Percentiles rank a stretch among this genome's conserved stretches.
These are phyloP conservation scores for Drosophila asahinai DNA, from an alignment of 1,140 invertebrate genomes.

Conservation along the genomic window DNA sequence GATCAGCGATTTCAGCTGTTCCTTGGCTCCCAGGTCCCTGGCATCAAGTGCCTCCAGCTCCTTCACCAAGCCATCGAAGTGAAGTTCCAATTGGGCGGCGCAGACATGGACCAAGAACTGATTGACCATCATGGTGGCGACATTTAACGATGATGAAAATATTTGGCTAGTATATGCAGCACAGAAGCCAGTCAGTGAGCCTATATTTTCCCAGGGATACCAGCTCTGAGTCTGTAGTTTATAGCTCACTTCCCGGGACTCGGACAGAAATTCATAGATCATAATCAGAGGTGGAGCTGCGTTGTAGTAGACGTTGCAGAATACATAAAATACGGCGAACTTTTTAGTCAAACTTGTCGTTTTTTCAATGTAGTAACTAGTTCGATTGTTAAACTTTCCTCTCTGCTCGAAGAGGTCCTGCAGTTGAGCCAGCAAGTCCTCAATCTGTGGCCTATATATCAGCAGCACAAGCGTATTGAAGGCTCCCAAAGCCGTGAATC, in stretches of 20 bases:
- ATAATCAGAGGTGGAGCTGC: background rate
- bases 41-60: conserved; percentile 2
- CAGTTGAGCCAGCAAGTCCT: background rate
- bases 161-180: background rate
- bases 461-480: background rate
- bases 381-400: background rate
- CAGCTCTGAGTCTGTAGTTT: background rate
- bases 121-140: background rate
- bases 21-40: background rate
- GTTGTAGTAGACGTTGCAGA: background rate
- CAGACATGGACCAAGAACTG: background rate
- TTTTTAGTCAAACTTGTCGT: background rate
- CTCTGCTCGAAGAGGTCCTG: background rate
- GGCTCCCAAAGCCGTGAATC: background rate
- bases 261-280: background rate
- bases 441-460: background rate
- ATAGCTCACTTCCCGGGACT: conserved; percentile 4
- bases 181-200: conserved; percentile 3
- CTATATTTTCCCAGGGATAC: conserved; percentile 3
- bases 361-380: background rate
- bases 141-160: background rate
- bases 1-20: background rate
- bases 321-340: background rate
- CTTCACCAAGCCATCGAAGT: conserved; percentile 1
- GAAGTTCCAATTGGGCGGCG: conserved; percentile 8